A percentile compares a stretch with the other conserved stretches of the same genome.
These are phyloP conservation scores for Eumacrocentrus americanus DNA, from an alignment of 2,888 invertebrate species.

Conservation along the genomic window DNA sequence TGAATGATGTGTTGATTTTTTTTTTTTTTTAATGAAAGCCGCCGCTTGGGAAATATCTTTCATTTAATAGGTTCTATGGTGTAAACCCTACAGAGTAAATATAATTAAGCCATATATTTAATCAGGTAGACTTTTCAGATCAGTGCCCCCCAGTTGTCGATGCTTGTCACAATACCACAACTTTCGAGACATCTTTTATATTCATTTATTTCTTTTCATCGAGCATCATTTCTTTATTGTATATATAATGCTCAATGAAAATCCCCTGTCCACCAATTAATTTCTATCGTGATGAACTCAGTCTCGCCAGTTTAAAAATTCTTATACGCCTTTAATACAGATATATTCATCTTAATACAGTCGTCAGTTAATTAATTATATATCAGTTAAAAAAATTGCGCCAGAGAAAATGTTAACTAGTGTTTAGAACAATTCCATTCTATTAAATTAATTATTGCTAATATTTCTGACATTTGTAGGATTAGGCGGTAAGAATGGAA, in stretches of 20 bases:
- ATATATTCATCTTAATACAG: constrained; percentile 40
- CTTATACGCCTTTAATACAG: constrained; percentile 47
- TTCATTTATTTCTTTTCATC: neutral
- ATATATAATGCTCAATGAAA: neutral
- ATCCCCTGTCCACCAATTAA: constrained; percentile 28
- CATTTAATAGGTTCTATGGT: constrained; percentile 50
- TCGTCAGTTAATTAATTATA: constrained; percentile 35
- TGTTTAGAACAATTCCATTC: constrained; percentile 21
- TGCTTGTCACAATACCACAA: neutral
- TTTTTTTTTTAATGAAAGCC: constrained; percentile 30
- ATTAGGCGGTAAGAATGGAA: constrained; percentile 15
- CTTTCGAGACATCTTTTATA: constrained; percentile 21
- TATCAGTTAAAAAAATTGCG: constrained; percentile 33
- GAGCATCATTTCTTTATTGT: neutral
- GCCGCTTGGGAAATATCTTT: constrained; percentile 33
- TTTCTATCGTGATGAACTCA: constrained; percentile 47
- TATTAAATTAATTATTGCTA: constrained; percentile 25
- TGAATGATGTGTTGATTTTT: constrained; percentile 50
- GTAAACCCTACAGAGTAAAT: constrained; percentile 60
- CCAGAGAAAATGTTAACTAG: constrained; percentile 26
- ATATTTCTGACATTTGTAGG: constrained; percentile 13
- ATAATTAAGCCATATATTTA: constrained; percentile 61
- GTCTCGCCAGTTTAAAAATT: constrained; percentile 54
- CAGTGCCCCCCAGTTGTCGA: constrained; percentile 47
- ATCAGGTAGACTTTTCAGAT: constrained; percentile 61